These are phyloP conservation scores for Neomorphus geoffroyi DNA, from an alignment of 2,797 vertebrate genomes.

Conservation along the genomic window DNA sequence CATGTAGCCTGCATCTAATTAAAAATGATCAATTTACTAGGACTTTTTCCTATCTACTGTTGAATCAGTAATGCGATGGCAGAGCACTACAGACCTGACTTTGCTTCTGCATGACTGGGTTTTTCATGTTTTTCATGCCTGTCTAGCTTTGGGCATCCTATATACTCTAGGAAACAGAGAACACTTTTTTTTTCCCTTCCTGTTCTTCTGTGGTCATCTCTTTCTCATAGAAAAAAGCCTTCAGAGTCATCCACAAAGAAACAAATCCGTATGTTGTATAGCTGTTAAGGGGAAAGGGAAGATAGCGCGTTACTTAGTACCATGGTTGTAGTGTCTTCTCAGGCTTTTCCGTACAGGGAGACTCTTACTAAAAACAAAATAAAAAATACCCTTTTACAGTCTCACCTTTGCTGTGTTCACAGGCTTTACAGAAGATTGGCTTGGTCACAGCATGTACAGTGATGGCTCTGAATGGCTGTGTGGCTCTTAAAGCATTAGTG, in stretches of 20 bases:
- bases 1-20: slow-evolving; percentile 3
- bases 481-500: background rate
- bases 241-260: background rate
- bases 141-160: background rate
- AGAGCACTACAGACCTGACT: background rate
- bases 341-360: background rate
- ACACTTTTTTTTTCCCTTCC: background rate
- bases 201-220: background rate
- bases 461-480: background rate
- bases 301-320: background rate
- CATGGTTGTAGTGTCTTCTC: background rate
- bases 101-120: background rate
- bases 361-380: background rate
- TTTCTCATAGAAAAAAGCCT: background rate
- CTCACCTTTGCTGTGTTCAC: background rate
- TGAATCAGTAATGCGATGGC: slow-evolving; percentile 7
- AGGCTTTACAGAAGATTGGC: background rate
- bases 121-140: background rate
- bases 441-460: background rate
- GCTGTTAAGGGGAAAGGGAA: background rate
- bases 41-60: background rate
- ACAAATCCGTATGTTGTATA: rapidly evolving
- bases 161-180: background rate
- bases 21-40: slow-evolving; percentile 44
- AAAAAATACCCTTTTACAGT: background rate